Conservation (phyloP, 2,888 invertebrate species). For the Ctenicera cuprea region DNA sequence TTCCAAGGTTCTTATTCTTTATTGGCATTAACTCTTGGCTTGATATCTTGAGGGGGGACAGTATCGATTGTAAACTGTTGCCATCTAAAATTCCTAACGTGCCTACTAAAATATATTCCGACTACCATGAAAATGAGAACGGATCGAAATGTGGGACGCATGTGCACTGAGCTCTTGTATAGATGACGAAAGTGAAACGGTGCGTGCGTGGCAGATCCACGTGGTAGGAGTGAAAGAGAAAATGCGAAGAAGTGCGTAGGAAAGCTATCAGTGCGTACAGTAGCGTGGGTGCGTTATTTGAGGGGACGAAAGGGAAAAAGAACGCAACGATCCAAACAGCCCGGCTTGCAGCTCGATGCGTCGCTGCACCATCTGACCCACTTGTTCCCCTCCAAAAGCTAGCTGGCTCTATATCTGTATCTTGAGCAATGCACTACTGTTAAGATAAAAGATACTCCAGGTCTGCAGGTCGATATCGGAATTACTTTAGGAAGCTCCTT, state of each 20-base stretch:
- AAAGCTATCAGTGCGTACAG: conserved; percentile 75
- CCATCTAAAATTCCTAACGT: conserved; percentile 38
- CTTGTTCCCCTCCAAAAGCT: conserved; percentile 57
- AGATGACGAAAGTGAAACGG: conserved; percentile 71
- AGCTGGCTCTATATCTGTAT: conserved; percentile 43
- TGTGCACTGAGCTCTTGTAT: conserved; percentile 77
- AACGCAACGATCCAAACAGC: conserved; percentile 47
- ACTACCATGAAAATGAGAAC: conserved; percentile 40
- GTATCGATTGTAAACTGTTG: conserved; percentile 23
- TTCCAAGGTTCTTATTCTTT: background rate
- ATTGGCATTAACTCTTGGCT: background rate
- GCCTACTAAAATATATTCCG: conserved; percentile 43
- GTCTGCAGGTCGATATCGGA: conserved; percentile 18
- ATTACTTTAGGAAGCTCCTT: background rate
- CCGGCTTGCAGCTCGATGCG: conserved; percentile 68
- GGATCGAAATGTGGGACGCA: conserved; percentile 73
- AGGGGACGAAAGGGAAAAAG: conserved; percentile 61
- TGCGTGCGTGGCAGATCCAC: conserved; percentile 59
- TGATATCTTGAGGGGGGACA: background rate
- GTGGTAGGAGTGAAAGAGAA: conserved; percentile 62
- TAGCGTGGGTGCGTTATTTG: conserved; percentile 53
- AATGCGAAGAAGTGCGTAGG: conserved; percentile 72
- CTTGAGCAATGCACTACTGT: conserved; percentile 20
- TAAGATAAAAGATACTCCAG: conserved; percentile 24
- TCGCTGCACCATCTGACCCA: conserved; percentile 64